Evolutionary conservation across 2,888 invertebrate species (phyloP).

Genomic region (Odontothrips loti): DNA sequence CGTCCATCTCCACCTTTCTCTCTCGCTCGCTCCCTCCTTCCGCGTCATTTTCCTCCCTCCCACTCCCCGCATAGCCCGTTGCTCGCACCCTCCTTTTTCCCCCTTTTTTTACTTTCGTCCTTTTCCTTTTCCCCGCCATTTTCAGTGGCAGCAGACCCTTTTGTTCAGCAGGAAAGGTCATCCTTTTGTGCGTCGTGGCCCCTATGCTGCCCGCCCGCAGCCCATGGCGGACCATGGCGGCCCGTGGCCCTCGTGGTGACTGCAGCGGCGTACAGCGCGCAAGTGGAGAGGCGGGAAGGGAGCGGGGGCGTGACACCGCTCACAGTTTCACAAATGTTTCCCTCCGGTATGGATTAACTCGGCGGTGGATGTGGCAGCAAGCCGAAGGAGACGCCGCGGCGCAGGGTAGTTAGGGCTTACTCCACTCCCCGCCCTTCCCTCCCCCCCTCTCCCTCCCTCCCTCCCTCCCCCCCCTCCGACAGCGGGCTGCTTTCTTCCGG

Average conservation of each 20-base stretch:
- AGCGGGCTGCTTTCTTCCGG: background rate
- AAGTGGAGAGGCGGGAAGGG: background rate
- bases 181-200: background rate
- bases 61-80: background rate
- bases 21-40: background rate
- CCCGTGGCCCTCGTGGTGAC: background rate
- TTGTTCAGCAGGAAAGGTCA: constrained; percentile 6
- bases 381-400: no score
- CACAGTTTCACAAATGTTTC: no score
- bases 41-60: background rate
- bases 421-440: no score
- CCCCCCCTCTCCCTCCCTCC: no score
- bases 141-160: background rate
- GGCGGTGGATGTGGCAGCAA: no score
- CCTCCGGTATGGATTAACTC: no score
- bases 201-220: no score
- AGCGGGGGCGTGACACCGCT: background rate
- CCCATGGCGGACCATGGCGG: no score
- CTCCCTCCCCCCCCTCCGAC: no score
- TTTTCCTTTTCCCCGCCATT: constrained; percentile 1
- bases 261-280: background rate
- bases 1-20: background rate
- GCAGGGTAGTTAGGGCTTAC: no score
- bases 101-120: background rate
- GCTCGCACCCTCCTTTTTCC: background rate